These are phyloP conservation scores for Chloroceryle aenea DNA, from an alignment of 2,113 vertebrate genomes.

Conservation along the genomic window DNA sequence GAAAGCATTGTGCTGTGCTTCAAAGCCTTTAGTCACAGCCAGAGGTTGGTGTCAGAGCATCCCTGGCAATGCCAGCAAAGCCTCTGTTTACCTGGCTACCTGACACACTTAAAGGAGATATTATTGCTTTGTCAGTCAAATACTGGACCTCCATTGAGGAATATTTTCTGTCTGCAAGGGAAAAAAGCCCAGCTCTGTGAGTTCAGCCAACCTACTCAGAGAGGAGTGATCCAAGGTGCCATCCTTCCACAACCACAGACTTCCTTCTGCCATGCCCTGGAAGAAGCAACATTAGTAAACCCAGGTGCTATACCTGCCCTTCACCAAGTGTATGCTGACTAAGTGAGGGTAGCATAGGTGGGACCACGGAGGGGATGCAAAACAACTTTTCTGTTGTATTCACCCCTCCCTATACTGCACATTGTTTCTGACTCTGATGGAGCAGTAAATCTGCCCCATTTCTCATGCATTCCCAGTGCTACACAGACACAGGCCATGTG, in stretches of 20 bases:
- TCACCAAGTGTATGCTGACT: background rate
- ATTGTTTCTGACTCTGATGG: rapidly evolving
- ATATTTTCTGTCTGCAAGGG: conserved; percentile 59
- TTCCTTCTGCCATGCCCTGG: background rate
- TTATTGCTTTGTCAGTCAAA: conserved; percentile 61
- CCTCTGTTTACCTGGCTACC: conserved; percentile 63
- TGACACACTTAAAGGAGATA: conserved; percentile 17
- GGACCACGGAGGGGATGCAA: background rate
- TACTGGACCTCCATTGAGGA: conserved; percentile 55
- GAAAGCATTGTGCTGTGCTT: background rate
- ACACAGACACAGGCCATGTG: background rate
- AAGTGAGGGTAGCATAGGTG: background rate
- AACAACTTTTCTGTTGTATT: background rate
- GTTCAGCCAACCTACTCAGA: conserved; percentile 36
- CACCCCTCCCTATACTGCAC: background rate
- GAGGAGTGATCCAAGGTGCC: conserved; percentile 1
- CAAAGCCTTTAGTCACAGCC: background rate
- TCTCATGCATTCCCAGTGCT: background rate
- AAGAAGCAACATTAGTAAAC: background rate
- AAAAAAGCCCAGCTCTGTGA: conserved; percentile 13
- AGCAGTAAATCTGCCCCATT: background rate
- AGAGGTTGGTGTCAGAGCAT: background rate
- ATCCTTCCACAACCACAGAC: background rate
- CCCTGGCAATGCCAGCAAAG: background rate
- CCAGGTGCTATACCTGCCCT: background rate